phyloP scores from a whole-genome alignment of 2,888 invertebrate genomes.

The Brachycybe producta region DNA sequence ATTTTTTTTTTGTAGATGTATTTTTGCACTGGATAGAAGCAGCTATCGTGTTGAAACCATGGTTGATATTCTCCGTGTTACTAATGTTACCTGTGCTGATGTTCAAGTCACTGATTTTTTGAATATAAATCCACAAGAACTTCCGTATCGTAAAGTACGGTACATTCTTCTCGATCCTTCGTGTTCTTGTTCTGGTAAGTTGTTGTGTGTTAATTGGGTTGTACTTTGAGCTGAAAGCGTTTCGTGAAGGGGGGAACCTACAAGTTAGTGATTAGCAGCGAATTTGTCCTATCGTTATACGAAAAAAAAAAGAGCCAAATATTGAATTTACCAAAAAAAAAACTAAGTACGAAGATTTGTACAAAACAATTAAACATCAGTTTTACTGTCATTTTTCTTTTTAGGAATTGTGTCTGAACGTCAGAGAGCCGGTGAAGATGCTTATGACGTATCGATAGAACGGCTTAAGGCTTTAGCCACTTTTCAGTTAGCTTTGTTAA shows the following conservation, averaged over 20 bases:
- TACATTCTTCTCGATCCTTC: constrained; percentile 93
- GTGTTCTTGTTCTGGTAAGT: constrained; percentile 82
- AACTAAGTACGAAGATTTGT: not conserved
- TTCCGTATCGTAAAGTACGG: constrained; percentile 51
- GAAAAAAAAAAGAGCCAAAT: too few relatives aligned
- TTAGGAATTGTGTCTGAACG: constrained; percentile 48
- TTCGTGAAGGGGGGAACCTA: too few relatives aligned
- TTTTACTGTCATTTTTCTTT: constrained; percentile 22
- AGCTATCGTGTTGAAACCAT: constrained; percentile 50
- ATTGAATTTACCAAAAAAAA: not conserved
- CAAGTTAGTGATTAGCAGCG: too few relatives aligned
- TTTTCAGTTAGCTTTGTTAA: constrained; percentile 68
- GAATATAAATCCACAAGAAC: constrained; percentile 44
- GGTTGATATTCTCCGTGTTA: constrained; percentile 46
- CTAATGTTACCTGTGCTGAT: constrained; percentile 53
- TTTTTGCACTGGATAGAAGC: constrained; percentile 72
- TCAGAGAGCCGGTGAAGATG: not conserved
- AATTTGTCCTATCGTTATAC: too few relatives aligned
- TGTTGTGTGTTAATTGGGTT: constrained; percentile 16
- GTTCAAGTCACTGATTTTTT: constrained; percentile 59
- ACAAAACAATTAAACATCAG: not conserved
- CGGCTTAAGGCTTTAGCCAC: constrained; percentile 31
- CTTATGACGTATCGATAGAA: constrained; percentile 11
- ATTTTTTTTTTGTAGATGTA: constrained; percentile 43
- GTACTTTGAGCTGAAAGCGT: constrained; percentile 11